phyloP scores from a whole-genome alignment of 2,888 invertebrate genomes.

The Heliothis peltigera region DNA sequence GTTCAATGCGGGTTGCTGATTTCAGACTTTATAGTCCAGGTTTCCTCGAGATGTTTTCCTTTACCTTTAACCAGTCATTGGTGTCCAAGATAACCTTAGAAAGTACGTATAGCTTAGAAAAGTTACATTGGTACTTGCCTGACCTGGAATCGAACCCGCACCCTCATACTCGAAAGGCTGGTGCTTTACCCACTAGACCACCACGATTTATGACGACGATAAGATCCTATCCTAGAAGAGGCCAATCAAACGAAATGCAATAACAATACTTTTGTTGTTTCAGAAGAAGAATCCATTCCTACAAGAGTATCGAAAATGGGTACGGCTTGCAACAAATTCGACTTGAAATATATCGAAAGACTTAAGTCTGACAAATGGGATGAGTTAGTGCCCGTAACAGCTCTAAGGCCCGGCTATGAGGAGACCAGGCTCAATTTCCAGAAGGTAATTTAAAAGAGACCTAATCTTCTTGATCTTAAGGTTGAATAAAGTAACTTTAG shows the following conservation, averaged over 20 bases:
- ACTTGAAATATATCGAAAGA: constrained; percentile 81
- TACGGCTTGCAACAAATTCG: constrained; percentile 82
- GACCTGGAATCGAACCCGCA: too few species aligned
- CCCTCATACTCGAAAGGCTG: too few species aligned
- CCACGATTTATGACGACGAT: too few species aligned
- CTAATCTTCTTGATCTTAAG: constrained; percentile 7
- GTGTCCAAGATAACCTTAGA: too few species aligned
- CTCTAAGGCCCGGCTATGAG: constrained; percentile 88
- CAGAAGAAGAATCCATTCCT: constrained; percentile 86
- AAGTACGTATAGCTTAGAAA: too few species aligned
- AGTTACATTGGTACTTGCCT: too few species aligned
- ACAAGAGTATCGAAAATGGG: constrained; percentile 84
- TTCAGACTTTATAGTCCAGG: too few species aligned
- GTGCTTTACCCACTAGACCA: too few species aligned
- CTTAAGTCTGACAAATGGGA: constrained; percentile 89
- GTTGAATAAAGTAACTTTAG: neutral
- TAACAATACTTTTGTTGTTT: constrained; percentile 55
- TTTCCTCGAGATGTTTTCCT: too few species aligned
- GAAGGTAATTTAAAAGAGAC: constrained; percentile 72
- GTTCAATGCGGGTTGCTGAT: too few species aligned
- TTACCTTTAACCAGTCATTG: too few species aligned
- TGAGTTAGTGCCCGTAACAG: constrained; percentile 88
- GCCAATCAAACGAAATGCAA: constrained; percentile 3
- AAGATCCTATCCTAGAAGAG: neutral
- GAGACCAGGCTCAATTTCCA: constrained; percentile 90